phyloP scores from a whole-genome alignment of 2,797 vertebrate genomes.

The Botia kubotai region DNA sequence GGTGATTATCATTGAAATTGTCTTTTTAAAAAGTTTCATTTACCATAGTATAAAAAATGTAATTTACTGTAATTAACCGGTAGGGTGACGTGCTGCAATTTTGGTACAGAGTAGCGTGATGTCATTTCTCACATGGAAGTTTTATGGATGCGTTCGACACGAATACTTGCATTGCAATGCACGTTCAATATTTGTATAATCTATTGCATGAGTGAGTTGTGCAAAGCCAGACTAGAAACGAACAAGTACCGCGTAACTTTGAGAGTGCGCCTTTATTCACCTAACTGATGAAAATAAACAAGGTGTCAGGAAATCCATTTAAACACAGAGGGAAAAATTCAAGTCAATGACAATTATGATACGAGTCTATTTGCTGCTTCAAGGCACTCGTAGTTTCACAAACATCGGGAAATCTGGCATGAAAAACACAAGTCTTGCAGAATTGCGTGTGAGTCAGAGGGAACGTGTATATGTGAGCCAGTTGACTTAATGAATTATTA shows the following conservation, averaged over 20 bases:
- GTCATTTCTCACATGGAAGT: background rate
- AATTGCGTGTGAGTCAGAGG: background rate
- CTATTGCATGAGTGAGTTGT: background rate
- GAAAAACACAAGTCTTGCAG: background rate
- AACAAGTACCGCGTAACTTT: background rate
- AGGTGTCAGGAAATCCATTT: conserved; percentile 3
- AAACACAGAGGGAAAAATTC: background rate
- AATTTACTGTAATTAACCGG: background rate
- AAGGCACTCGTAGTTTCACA: background rate
- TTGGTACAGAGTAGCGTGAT: background rate
- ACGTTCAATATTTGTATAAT: background rate
- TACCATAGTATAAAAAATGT: too few relatives aligned
- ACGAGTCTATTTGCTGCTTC: conserved; percentile 8
- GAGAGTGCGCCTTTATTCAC: background rate
- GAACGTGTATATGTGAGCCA: background rate
- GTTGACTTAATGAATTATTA: conserved; percentile 4
- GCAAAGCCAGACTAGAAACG: background rate
- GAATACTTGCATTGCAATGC: background rate
- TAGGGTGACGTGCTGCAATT: background rate
- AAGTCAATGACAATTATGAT: conserved; percentile 1
- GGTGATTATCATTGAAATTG: background rate
- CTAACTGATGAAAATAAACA: conserved; percentile 3
- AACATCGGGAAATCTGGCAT: background rate
- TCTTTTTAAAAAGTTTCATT: background rate
- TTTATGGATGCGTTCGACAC: conserved; percentile 1